Conservation (phyloP, 2,113 vertebrate genomes). For the Cepphus grylle region DNA sequence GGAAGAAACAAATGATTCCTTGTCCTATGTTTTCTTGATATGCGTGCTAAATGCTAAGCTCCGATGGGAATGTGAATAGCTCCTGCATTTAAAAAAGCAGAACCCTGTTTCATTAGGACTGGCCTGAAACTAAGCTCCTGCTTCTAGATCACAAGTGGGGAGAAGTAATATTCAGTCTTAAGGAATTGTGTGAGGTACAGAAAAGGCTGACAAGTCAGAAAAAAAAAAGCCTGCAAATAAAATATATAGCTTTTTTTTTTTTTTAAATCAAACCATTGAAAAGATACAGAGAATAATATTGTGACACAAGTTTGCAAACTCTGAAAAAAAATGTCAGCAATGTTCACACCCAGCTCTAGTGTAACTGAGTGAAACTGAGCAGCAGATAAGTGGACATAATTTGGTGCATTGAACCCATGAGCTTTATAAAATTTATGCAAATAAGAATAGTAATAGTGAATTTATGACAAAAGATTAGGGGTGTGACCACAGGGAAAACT, state of each 20-base stretch:
- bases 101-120: accelerated
- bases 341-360: background rate
- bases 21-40: background rate
- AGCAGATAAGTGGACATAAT: background rate
- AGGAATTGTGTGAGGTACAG: background rate
- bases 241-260: background rate
- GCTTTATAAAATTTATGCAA: background rate
- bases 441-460: background rate
- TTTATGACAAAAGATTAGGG: background rate
- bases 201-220: background rate
- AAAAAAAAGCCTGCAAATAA: accelerated
- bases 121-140: background rate
- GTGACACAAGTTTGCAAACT: background rate
- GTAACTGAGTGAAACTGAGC: background rate
- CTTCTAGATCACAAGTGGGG: background rate
- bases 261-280: background rate
- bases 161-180: background rate
- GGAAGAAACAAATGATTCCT: background rate
- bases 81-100: background rate
- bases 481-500: background rate
- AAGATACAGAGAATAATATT: background rate
- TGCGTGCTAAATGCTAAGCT: background rate
- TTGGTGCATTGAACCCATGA: background rate
- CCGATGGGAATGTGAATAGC: background rate
- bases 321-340: background rate